Percentiles rank a stretch among this genome's conserved stretches.
Conservation (phyloP, 2,888 invertebrate genomes). For the Calliopum simillimum region DNA sequence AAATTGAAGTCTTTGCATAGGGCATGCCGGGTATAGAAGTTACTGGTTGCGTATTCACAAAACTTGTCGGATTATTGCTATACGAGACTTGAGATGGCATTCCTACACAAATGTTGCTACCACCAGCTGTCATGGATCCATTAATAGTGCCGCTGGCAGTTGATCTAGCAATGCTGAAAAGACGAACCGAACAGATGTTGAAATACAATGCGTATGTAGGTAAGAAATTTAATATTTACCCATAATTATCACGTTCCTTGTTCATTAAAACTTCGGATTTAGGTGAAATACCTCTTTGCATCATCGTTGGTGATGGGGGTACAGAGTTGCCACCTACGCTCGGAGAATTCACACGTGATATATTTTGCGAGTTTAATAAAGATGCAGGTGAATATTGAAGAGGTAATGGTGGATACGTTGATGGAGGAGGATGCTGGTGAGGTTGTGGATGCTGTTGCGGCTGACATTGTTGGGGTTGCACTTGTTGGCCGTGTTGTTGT, state of each 20-base stretch:
- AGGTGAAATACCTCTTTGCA: slow-evolving; percentile 77
- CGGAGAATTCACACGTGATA: slow-evolving; percentile 28
- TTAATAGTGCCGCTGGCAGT: background rate
- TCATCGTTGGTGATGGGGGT: slow-evolving; percentile 66
- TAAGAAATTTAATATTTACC: slow-evolving; percentile 69
- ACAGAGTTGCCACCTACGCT: slow-evolving; percentile 37
- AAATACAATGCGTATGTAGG: too few relatives aligned
- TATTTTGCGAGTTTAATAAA: slow-evolving; percentile 26
- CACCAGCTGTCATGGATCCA: slow-evolving; percentile 10
- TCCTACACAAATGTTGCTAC: slow-evolving; percentile 3
- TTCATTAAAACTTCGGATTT: slow-evolving; percentile 82
- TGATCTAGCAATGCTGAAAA: slow-evolving; percentile 14
- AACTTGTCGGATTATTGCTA: slow-evolving; percentile 26
- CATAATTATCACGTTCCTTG: slow-evolving; percentile 87
- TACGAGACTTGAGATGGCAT: slow-evolving; percentile 10
- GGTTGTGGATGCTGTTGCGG: slow-evolving; percentile 41
- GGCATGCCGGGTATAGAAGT: slow-evolving; percentile 56
- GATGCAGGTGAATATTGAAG: slow-evolving; percentile 30
- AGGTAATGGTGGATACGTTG: slow-evolving; percentile 34
- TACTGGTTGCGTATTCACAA: slow-evolving; percentile 43
- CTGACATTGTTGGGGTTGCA: slow-evolving; percentile 34
- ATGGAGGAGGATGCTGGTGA: slow-evolving; percentile 37
- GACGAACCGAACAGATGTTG: too few relatives aligned
- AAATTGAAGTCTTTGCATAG: slow-evolving; percentile 58
- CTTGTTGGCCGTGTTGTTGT: slow-evolving; percentile 7